Conservation (phyloP, 2,113 vertebrate species). For the Ochotona princeps region DNA sequence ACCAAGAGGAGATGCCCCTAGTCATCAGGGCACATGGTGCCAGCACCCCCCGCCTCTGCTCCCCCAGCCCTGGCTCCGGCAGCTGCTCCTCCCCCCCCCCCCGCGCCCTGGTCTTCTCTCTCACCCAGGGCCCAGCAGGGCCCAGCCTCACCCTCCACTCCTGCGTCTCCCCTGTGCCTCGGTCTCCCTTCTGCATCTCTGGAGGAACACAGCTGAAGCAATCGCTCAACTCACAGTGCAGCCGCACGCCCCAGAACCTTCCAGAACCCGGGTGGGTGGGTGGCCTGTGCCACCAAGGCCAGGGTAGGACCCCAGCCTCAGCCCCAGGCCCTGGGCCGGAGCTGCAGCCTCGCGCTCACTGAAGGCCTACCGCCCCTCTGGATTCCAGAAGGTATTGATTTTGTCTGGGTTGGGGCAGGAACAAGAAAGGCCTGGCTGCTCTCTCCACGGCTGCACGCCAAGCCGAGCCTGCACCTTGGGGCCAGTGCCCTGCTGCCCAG, state of each 20-base stretch:
- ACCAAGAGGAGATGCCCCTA: too few species aligned
- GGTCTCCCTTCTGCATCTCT: too few species aligned
- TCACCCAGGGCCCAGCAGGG: too few species aligned
- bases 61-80: background rate
- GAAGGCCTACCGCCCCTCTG: slow-evolving; percentile 14
- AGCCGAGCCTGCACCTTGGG: fast-evolving
- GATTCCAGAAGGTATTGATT: slow-evolving; percentile 62
- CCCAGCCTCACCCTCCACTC: too few species aligned
- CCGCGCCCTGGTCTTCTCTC: too few species aligned
- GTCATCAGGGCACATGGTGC: background rate
- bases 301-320: fast-evolving
- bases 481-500: fast-evolving
- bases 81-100: background rate
- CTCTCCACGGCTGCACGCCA: background rate
- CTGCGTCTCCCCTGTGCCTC: background rate
- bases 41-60: background rate
- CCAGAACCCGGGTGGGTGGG: fast-evolving
- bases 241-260: fast-evolving
- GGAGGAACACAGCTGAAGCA: too few species aligned
- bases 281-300: background rate
- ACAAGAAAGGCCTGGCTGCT: background rate
- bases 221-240: background rate
- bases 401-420: slow-evolving; percentile 45
- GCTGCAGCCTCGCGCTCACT: background rate
- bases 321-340: background rate